Conservation (phyloP, 1,140 invertebrate genomes). For the Drepana arcuata region DNA sequence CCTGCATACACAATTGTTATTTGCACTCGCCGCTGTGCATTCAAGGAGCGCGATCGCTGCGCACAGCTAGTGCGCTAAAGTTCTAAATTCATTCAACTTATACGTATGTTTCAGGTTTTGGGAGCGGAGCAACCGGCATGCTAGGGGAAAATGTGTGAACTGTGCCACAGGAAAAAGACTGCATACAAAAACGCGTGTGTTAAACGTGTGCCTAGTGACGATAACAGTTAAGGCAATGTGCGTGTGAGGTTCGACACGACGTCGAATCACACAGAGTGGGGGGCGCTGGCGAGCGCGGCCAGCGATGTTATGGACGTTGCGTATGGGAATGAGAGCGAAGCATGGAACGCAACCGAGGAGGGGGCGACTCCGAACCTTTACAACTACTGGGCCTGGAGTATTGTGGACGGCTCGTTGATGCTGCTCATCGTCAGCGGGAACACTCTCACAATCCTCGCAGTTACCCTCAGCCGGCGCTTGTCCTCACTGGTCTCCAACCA, state of each 20-base stretch:
- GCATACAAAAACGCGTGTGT: constrained; percentile 15
- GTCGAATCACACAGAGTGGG: constrained; percentile 48
- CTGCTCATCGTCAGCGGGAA: constrained; percentile 79
- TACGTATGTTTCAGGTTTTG: constrained; percentile 29
- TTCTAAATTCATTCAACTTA: constrained; percentile 8
- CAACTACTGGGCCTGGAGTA: constrained; percentile 73
- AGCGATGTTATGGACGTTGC: constrained; percentile 67
- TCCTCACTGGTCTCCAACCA: constrained; percentile 78
- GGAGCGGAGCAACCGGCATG: constrained; percentile 2
- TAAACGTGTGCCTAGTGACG: constrained; percentile 31
- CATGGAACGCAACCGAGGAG: constrained; percentile 37
- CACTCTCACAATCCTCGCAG: constrained; percentile 79
- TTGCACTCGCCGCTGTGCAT: constrained; percentile 12
- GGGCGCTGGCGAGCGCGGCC: constrained; percentile 54
- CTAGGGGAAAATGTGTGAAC: constrained; percentile 25
- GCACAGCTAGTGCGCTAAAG: constrained; percentile 2
- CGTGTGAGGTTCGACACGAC: constrained; percentile 49
- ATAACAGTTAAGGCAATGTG: constrained; percentile 43
- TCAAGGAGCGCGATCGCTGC: constrained; percentile 13
- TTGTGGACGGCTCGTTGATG: constrained; percentile 76
- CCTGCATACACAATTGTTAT: constrained; percentile 23
- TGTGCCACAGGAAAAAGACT: constrained; percentile 23
- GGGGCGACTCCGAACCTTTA: constrained; percentile 37
- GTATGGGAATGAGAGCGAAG: constrained; percentile 44
- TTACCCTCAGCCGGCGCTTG: constrained; percentile 76